Evolutionary conservation across 2,113 vertebrate genomes (phyloP).

Genomic region (Phrynosoma platyrhinos): DNA sequence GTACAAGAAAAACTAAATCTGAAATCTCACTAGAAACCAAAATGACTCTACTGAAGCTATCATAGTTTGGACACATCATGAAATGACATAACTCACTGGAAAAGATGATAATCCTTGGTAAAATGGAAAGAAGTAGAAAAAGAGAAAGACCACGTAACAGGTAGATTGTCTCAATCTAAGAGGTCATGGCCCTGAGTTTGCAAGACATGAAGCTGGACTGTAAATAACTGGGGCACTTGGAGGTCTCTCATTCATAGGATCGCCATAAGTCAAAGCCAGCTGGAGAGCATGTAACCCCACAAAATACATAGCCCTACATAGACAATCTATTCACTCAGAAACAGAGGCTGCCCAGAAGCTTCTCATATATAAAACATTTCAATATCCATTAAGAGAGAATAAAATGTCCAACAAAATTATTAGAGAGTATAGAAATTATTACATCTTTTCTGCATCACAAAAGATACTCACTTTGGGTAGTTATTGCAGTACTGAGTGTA

Average conservation of each 20-base stretch:
- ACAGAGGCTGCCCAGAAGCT: not conserved
- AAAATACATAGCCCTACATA: not conserved
- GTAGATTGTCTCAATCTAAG: not conserved
- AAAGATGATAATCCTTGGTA: not conserved
- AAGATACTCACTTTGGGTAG: conserved; percentile 93
- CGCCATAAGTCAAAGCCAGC: not conserved
- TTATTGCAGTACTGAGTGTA: conserved; percentile 99
- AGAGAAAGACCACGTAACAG: not conserved
- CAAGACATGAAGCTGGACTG: too few relatives aligned
- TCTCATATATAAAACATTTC: not conserved
- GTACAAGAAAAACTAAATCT: too few relatives aligned
- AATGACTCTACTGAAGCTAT: too few relatives aligned
- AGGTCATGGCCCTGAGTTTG: too few relatives aligned
- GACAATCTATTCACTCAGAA: not conserved
- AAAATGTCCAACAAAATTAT: not conserved
- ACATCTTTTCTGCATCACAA: not conserved
- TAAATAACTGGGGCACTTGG: too few relatives aligned
- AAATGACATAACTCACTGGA: too few relatives aligned
- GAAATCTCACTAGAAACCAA: too few relatives aligned
- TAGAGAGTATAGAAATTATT: too few relatives aligned
- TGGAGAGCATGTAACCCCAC: not conserved
- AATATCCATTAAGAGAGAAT: not conserved
- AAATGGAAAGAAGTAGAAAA: not conserved
- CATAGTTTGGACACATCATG: too few relatives aligned
- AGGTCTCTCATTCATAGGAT: too few relatives aligned